Base-by-base conservation (phyloP, 1,140 invertebrate species). In the Caenorhabditis tropicalis region DNA sequence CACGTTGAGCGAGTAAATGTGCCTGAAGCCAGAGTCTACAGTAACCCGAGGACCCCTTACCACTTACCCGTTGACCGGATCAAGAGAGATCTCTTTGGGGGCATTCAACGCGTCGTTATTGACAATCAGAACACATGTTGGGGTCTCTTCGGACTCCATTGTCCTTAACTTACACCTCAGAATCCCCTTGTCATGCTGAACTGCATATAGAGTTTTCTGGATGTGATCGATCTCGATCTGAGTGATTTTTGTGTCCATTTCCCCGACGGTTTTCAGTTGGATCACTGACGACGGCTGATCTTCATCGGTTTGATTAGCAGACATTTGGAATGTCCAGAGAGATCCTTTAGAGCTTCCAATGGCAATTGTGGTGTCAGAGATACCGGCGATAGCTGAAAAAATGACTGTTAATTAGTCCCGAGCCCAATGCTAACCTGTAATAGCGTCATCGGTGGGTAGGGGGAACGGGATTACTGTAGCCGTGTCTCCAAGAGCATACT, bases 71-170 rank as follows among this genome's bases (percentile, higher is more conserved):
- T 85, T 85, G 0, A 79, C 51, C 0, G 33, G n/a, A 81, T 85
- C 83, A 21, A 85, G 10, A 2, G 83, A 51, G n/a, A 85, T 58
- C 29, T 79, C 27, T 31, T 49, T 80, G 16, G 79, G 49, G 0
- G 83, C 51, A 65, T 85, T 85, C 21, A 85, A 19, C 1, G 39
- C 60, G 27, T 82, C 82, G 16, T 58, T 70, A 74, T 82, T 82
- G 0, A 60, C 43, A 74, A 51, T 60, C 1, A 82, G 27, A 10
- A 60, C 60, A 70, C 82, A 82, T n/a, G 27, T 74, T 16, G 56
- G 56, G n/a, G 31, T 84, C 33, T 79, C 65, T 16, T 81, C 48
- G 19, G 46, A 31, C 29, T 51, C 79, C 46, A 53, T 33, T 10
- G 79, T 53, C 39, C 79, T 33, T 10, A 79, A 49, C n/a, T 51